A percentile compares a stretch with the other conserved stretches of the same genome.
These are phyloP conservation scores for Hydrozoanthus gracilis DNA, from an alignment of 92 coral and sea anemone species.

Conservation along the genomic window DNA sequence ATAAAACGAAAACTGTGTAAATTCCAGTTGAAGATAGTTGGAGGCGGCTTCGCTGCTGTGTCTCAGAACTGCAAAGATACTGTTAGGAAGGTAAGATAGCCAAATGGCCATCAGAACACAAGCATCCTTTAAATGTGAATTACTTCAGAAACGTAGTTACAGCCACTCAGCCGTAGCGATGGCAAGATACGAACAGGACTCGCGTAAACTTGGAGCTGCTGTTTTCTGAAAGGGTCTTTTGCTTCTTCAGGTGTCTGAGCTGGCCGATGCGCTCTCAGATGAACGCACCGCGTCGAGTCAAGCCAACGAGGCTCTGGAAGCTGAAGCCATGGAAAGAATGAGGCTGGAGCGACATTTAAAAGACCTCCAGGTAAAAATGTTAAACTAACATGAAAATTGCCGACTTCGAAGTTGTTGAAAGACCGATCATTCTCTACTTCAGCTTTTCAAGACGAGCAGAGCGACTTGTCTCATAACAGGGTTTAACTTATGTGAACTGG, in stretches of 20 bases:
- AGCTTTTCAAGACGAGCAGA: too few species aligned
- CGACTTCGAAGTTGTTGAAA: too few species aligned
- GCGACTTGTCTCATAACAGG: too few species aligned
- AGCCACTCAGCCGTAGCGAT: background rate
- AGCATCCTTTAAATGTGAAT: background rate
- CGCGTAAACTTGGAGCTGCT: too few species aligned
- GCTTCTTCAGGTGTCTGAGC: conserved; percentile 76
- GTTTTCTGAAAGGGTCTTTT: background rate
- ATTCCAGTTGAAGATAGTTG: conserved; percentile 24
- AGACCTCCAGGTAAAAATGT: conserved; percentile 75
- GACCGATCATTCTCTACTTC: too few species aligned
- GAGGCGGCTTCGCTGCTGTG: conserved; percentile 27
- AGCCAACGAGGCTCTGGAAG: conserved; percentile 83
- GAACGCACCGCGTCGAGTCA: conserved; percentile 93
- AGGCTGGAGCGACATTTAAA: conserved; percentile 86
- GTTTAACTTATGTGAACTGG: too few species aligned
- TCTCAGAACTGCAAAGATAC: conserved; percentile 24
- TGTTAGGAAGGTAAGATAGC: conserved; percentile 12
- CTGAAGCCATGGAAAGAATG: conserved; percentile 95
- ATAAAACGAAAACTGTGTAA: conserved; percentile 28
- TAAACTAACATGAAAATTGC: background rate
- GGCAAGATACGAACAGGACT: background rate
- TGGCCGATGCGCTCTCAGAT: conserved; percentile 84
- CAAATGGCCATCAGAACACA: background rate
- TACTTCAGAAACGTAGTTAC: background rate